Evolutionary conservation across 2,888 invertebrate genomes (phyloP).

Genomic region (Dilophus febrilis): DNA sequence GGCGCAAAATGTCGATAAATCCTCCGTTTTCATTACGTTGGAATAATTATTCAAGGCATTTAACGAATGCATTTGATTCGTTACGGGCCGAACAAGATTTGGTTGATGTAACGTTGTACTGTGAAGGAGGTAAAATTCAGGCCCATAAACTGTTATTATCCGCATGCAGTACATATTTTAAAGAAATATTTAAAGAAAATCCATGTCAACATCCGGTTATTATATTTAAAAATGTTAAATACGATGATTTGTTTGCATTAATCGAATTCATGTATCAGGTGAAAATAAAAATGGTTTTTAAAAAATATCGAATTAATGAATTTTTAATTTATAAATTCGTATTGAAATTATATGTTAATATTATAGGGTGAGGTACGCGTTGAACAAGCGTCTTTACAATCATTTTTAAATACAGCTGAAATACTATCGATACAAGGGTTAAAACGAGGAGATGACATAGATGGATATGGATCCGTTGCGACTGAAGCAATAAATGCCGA

Average conservation of each 20-base stretch:
- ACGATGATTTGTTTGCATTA: conserved; percentile 58
- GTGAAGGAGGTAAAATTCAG: conserved; percentile 66
- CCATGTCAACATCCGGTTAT: conserved; percentile 67
- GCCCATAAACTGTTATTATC: conserved; percentile 74
- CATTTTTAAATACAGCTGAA: conserved; percentile 62
- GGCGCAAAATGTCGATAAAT: conserved; percentile 40
- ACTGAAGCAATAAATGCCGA: background rate
- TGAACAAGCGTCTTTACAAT: conserved; percentile 58
- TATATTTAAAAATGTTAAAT: conserved; percentile 63
- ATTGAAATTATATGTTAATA: too few relatives aligned
- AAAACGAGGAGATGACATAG: conserved; percentile 40
- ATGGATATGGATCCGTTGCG: background rate
- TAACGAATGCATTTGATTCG: conserved; percentile 63
- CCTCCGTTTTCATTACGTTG: conserved; percentile 74
- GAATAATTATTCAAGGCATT: conserved; percentile 69
- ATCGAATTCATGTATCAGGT: conserved; percentile 63
- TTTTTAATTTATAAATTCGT: too few relatives aligned
- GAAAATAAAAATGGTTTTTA: conserved; percentile 1
- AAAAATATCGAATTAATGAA: too few relatives aligned
- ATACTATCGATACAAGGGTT: conserved; percentile 59
- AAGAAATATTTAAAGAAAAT: conserved; percentile 52
- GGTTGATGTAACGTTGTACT: conserved; percentile 72
- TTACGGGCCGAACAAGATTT: conserved; percentile 50
- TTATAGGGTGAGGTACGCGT: conserved; percentile 62
- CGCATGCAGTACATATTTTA: conserved; percentile 70